Percentiles rank a stretch among this genome's conserved stretches.
Conservation (phyloP, 2,113 vertebrate genomes). For the Puma concolor region DNA sequence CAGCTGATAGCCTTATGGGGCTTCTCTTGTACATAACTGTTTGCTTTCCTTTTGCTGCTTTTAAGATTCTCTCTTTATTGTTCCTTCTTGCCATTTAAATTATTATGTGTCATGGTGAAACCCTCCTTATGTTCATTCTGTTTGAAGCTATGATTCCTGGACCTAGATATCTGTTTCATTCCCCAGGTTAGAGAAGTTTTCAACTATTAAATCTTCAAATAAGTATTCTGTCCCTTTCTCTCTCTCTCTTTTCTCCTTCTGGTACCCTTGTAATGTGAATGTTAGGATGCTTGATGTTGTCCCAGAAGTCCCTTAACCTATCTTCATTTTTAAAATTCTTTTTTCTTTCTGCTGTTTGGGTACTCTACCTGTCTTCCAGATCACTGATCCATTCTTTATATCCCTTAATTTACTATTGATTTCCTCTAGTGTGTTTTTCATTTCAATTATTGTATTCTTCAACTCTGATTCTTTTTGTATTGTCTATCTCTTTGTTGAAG, state of each 20-base stretch:
- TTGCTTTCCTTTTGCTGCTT: not conserved
- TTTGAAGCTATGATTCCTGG: not conserved
- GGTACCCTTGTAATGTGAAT: not conserved
- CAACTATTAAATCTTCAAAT: not conserved
- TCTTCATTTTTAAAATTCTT: not conserved
- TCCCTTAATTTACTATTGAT: not conserved
- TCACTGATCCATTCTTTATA: not conserved
- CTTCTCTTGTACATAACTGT: not conserved
- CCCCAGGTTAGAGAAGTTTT: not conserved
- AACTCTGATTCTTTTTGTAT: not conserved
- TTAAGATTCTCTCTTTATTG: not conserved
- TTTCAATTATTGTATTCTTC: not conserved
- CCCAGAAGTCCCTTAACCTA: not conserved
- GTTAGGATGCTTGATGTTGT: not conserved
- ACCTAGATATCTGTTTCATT: not conserved
- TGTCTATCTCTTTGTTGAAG: not conserved
- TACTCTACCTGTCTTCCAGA: not conserved
- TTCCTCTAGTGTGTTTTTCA: not conserved
- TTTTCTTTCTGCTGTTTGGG: not conserved
- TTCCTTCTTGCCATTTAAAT: not conserved
- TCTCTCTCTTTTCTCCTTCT: not conserved
- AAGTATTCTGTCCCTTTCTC: not conserved
- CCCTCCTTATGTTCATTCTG: not conserved
- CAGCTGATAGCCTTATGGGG: not conserved
- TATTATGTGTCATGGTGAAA: not conserved